Base-by-base conservation (phyloP, 2,113 vertebrate genomes). In the Dryoscopus gambensis region DNA sequence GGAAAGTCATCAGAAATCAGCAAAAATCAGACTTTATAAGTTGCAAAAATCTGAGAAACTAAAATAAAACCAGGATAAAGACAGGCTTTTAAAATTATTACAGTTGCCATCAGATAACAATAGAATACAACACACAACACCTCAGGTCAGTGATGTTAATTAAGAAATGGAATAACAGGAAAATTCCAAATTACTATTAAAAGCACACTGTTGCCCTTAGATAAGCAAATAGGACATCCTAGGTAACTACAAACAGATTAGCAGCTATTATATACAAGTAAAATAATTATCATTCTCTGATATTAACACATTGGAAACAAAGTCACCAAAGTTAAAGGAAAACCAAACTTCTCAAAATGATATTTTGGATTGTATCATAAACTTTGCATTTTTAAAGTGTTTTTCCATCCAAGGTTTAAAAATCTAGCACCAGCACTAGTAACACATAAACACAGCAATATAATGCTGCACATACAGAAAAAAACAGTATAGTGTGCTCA, bases 61-160 rank as follows among this genome's bases (percentile, higher is more conserved):
- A 35, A 59, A 56, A 67, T n/a, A 67, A 81, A 81, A 47, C 8
- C 14, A 33, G 49, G 44, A 73, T 47, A 24, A 89, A 85, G 21
- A 78, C 0, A 30, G 18, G 12, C 11, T 59, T 73, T 77, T 39
- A 55, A 68, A 89, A 59, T 63, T 59, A 39, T 39, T 39, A 63
- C 23, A 67, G 5, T 16, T 57, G 30, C 39, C 18, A 55, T 40
- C 31, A 62, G 52, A 42, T 17, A 80, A 17, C 27, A 71, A 7
- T 28, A 47, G 3, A 40, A 7, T 6, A 25, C 9, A 85, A 59
- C 7, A 68, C 28, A 68, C 0, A 0, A 57, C 18, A 49, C 13
- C 5, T 63, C 49, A 77, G 35, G 59, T 4, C 39, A 80, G 9
- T 37, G 16, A 70, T 7, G 3, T 27, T 50, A 79, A 87, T 55